Conservation (phyloP, 1,140 invertebrate species). For the Leptinotarsa undecemlineata region DNA sequence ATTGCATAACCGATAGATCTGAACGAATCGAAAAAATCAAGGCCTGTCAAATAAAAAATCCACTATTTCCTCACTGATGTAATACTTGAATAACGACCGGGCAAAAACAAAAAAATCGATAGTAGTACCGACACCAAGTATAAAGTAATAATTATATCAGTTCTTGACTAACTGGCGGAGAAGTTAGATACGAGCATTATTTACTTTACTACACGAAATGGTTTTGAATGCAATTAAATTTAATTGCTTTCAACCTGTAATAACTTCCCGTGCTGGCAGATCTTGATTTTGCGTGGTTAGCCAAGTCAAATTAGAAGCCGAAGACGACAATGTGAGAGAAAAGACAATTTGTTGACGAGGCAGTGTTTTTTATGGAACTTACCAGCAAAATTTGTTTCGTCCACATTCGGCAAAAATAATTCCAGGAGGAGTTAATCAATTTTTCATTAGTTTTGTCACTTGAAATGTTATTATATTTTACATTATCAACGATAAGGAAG, state of each 20-base stretch:
- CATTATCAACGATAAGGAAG: too few species aligned
- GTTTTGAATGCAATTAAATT: conserved; percentile 1
- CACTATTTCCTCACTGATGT: neutral
- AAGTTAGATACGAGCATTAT: neutral
- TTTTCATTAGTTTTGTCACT: too few species aligned
- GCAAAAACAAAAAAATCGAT: neutral
- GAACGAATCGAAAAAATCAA: neutral
- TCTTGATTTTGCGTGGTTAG: neutral
- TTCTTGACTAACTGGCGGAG: neutral
- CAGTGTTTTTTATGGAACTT: too few species aligned
- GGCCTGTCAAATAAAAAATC: neutral
- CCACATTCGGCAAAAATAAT: too few species aligned
- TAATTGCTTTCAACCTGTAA: conserved; percentile 2
- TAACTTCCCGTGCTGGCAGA: conserved; percentile 1
- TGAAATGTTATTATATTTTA: too few species aligned
- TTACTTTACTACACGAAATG: conserved; percentile 8
- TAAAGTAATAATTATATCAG: neutral
- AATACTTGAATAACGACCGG: neutral
- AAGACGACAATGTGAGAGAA: neutral
- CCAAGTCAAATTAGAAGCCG: neutral
- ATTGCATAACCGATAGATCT: too few species aligned
- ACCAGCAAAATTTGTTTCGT: too few species aligned
- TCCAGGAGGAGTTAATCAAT: too few species aligned
- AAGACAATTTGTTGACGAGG: neutral
- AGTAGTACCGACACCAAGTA: neutral